Evolutionary conservation across 2,888 invertebrate species (phyloP).

Genomic region (Automeris io): DNA sequence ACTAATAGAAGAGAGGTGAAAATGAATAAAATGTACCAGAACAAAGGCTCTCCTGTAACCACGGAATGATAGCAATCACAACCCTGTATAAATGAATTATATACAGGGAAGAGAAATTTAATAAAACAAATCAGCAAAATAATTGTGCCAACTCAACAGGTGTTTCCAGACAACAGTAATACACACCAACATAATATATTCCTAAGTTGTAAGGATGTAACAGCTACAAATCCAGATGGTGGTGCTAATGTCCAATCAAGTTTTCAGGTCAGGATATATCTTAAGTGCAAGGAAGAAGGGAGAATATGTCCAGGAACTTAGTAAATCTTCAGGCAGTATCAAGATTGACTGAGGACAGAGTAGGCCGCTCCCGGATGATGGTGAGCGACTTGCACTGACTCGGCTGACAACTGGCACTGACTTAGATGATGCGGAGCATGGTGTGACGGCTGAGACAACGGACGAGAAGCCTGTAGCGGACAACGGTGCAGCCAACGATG

Average conservation of each 20-base stretch:
- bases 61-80: not conserved
- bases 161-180: slow-evolving; percentile 3
- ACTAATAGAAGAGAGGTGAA: not conserved
- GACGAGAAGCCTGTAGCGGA: slow-evolving; percentile 40
- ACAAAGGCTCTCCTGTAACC: not conserved
- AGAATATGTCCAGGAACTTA: slow-evolving; percentile 30
- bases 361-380: slow-evolving; percentile 45
- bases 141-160: not conserved
- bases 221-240: slow-evolving; percentile 49
- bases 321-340: slow-evolving; percentile 1
- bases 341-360: slow-evolving; percentile 42
- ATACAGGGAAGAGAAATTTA: not conserved
- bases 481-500: slow-evolving; percentile 35
- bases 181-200: slow-evolving; percentile 27
- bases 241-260: slow-evolving; percentile 74
- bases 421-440: slow-evolving; percentile 64
- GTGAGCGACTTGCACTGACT: slow-evolving; percentile 64
- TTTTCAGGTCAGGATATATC: slow-evolving; percentile 69
- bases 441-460: slow-evolving; percentile 36
- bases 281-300: slow-evolving; percentile 38
- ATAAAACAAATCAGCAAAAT: not conserved
- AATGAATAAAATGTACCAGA: not conserved
- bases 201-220: slow-evolving; percentile 38
- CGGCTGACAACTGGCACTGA: slow-evolving; percentile 51
- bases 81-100: not conserved